These are phyloP conservation scores for Ciona savignyi DNA, from an alignment of 23 tunicate genomes.

Conservation along the genomic window DNA sequence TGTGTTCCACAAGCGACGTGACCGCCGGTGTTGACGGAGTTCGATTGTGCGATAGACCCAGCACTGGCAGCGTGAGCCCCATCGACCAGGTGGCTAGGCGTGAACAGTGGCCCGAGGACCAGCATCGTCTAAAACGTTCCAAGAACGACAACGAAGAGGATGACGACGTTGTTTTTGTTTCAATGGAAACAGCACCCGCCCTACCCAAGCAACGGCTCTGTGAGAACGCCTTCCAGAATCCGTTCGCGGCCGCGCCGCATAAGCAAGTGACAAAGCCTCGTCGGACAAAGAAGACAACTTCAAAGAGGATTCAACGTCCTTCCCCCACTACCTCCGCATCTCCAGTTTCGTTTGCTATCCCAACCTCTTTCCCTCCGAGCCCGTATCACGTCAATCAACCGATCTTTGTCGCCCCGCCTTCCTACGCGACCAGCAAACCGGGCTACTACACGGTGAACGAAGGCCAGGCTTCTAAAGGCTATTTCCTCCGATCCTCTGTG, in stretches of 20 bases:
- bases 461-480: constrained; percentile 7
- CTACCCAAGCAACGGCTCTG: constrained; percentile 10
- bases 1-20: constrained; percentile 70
- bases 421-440: not conserved
- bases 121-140: constrained; percentile 64
- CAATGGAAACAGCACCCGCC: constrained; percentile 30
- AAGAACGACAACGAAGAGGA: constrained; percentile 78
- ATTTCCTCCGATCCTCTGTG: constrained; percentile 57
- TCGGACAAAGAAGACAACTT: constrained; percentile 12
- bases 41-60: constrained; percentile 31
- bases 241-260: constrained; percentile 15
- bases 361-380: not conserved
- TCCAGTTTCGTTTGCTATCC: constrained; percentile 17
- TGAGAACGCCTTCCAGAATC: not conserved
- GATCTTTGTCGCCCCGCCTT: not conserved
- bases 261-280: constrained; percentile 8
- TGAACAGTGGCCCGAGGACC: constrained; percentile 13
- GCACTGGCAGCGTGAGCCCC: constrained; percentile 46
- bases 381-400: not conserved
- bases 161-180: constrained; percentile 68
- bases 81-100: constrained; percentile 12
- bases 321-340: constrained; percentile 10
- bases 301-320: constrained; percentile 22
- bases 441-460: not conserved
- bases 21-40: constrained; percentile 67